Evolutionary conservation across 2,113 vertebrate genomes (phyloP), one percentile per base, ranked within the genome.

Genomic region (Arizona elegans): DNA sequence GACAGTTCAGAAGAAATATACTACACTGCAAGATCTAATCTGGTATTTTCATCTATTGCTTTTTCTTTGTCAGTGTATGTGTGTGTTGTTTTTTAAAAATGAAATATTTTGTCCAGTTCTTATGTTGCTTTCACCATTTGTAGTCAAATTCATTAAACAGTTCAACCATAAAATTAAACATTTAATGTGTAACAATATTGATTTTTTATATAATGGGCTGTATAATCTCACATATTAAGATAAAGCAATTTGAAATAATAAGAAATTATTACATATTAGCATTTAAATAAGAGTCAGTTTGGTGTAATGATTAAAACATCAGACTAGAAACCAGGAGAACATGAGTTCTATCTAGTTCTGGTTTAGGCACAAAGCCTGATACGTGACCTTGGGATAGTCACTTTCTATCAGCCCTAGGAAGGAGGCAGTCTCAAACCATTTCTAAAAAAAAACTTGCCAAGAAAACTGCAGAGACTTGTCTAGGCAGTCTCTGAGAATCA

Each of bases 21-120:
- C 99, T 99, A 99, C 99, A 99, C 99, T 98, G 99, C 99, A 98
- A 99, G 98, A 99, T 98, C 99, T 99, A 99, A 99, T 98, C 98
- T 99, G 99, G 99, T 99, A 99, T 98, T 98, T 98, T 97, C 97
- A 33, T 58, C 97, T 96, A 98, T 98, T 97, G 95, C 93, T 95
- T 96, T 98, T 97, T 97, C 96, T 98, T 97, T 97, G 95, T 98
- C 96, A 94, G 93, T 97, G 91, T 96, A 97, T 96, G 95, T 97
- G 97, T 97, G 93, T 93, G 96, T 94, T 92, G 94, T 94, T 92
- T 92, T 96, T 95, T 86, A 92, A 89, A 86, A 93, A 54, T 89
- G 96, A 15, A 86, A 0, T 93, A 94, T 95, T 96, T 96, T 96
- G 89, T 97, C 89, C 81, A 95, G n/a, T 95, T 96, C 53, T 88